Percentiles rank a stretch among this genome's conserved stretches.
phyloP scores from a whole-genome alignment of 2,113 vertebrate genomes.

The Coracopsis vasa region DNA sequence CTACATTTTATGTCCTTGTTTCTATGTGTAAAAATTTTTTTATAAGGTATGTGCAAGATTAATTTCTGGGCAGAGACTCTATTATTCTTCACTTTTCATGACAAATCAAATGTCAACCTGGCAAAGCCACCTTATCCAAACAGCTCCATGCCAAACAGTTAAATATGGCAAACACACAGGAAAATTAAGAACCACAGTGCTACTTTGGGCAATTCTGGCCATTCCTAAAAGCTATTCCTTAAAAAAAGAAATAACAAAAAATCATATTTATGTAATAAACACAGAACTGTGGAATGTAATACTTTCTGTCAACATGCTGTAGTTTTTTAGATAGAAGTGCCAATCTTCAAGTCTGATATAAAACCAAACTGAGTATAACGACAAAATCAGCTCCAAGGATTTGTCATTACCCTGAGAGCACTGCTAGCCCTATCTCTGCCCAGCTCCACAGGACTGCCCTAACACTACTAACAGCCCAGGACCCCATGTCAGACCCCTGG shows the following conservation, averaged over 20 bases:
- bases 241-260: background rate
- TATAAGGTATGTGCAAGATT: background rate
- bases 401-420: background rate
- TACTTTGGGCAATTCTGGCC: background rate
- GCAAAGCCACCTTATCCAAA: background rate
- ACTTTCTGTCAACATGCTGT: background rate
- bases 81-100: background rate
- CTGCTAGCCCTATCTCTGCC: background rate
- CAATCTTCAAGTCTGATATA: background rate
- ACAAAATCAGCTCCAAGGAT: background rate
- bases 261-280: background rate
- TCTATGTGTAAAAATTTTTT: background rate
- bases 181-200: background rate
- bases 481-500: background rate
- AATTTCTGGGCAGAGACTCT: background rate
- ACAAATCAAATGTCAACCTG: background rate
- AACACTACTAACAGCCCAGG: background rate
- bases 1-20: background rate
- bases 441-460: rapidly evolving
- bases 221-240: background rate
- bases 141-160: background rate
- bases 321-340: background rate
- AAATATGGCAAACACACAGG: background rate
- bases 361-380: background rate
- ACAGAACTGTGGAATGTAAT: background rate